A percentile compares a stretch with the other conserved stretches of the same genome.
Conservation (phyloP, 37 sponge, comb jelly and placozoan genomes). For the Aplysina aerophoba region DNA sequence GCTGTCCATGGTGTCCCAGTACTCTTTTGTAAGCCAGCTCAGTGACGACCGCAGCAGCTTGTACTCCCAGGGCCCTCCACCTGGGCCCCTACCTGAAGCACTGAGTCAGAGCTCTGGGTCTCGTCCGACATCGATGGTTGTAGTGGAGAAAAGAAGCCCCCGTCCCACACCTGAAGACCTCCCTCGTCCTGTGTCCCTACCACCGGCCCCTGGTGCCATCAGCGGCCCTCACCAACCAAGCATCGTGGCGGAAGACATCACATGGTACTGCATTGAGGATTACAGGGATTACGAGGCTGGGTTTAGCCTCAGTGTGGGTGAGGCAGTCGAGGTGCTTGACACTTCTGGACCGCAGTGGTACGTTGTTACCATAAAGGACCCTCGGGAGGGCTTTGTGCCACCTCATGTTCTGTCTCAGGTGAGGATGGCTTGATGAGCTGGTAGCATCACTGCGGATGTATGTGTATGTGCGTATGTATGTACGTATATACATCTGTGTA, state of each 20-base stretch:
- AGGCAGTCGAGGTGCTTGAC: constrained; percentile 67
- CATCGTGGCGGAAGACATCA: background rate
- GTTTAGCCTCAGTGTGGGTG: constrained; percentile 7
- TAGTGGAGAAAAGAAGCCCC: background rate
- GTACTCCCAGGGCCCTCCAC: background rate
- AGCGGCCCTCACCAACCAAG: background rate
- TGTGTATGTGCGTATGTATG: no score
- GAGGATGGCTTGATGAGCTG: no score
- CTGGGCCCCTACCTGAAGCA: background rate
- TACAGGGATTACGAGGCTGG: constrained; percentile 1
- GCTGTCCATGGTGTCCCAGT: constrained; percentile 16
- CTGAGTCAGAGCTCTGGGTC: background rate
- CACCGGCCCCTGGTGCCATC: background rate
- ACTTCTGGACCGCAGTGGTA: constrained; percentile 31
- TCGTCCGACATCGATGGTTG: background rate
- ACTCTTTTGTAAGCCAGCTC: background rate
- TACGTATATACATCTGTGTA: no score
- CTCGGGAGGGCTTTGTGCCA: constrained; percentile 9
- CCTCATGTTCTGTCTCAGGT: constrained; percentile 3
- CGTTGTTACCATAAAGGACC: background rate
- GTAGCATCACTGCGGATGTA: no score
- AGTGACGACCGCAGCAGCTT: constrained; percentile 6
- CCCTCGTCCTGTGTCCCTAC: no score
- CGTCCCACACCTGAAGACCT: background rate
- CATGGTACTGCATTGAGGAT: constrained; percentile 15